Percentiles rank a stretch among this genome's conserved stretches.
Conservation (phyloP, 2,113 vertebrate genomes). For the Plecturocebus donacophilus region DNA sequence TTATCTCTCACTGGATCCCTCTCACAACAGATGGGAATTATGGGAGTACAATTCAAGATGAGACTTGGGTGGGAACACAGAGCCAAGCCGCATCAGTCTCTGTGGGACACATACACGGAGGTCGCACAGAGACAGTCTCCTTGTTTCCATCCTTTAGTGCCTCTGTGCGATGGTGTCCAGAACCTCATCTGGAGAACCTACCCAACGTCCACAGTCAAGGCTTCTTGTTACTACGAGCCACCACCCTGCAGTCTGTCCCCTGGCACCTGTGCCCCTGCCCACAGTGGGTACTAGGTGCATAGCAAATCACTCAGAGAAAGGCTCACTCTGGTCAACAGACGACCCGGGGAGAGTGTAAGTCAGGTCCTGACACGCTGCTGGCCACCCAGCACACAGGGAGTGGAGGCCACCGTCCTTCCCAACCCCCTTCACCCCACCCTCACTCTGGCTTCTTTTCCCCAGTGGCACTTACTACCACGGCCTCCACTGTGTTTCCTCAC, state of each 20-base stretch:
- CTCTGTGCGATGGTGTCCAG: fast-evolving
- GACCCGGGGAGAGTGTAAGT: not conserved
- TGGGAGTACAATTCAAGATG: too few relatives aligned
- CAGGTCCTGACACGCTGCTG: too few relatives aligned
- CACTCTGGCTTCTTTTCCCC: not conserved
- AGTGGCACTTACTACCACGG: fast-evolving
- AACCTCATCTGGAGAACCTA: not conserved
- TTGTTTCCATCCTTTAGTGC: not conserved
- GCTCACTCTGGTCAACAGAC: not conserved
- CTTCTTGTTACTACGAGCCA: not conserved
- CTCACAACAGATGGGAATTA: too few relatives aligned
- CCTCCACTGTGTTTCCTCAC: not conserved
- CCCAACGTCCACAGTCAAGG: not conserved
- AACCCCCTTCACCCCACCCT: fast-evolving
- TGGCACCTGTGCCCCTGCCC: not conserved
- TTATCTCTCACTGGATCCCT: too few relatives aligned
- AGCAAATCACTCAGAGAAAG: not conserved
- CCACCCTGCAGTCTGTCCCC: not conserved
- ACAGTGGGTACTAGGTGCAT: not conserved
- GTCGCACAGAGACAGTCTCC: not conserved
- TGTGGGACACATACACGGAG: fast-evolving
- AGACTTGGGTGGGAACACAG: too few relatives aligned
- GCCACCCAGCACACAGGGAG: not conserved
- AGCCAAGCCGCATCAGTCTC: too few relatives aligned
- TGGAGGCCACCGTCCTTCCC: fast-evolving